A percentile compares a stretch with the other conserved stretches of the same genome.
Conservation (phyloP, 2,113 vertebrate species). For the Neolamprologus ventralis region DNA sequence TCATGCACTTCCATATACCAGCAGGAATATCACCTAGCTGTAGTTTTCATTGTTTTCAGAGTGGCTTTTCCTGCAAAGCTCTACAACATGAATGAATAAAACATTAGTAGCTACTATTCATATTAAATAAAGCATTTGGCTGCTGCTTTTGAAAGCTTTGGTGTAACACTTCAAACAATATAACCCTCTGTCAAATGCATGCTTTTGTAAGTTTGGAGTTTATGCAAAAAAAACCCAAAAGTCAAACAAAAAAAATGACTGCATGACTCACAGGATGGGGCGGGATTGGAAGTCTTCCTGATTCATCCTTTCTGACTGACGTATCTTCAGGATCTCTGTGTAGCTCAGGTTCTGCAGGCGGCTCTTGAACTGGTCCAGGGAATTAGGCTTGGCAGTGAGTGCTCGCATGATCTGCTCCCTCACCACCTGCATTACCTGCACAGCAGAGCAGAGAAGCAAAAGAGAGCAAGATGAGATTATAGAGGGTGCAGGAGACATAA, state of each 20-base stretch:
- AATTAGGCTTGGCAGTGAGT: constrained; percentile 96
- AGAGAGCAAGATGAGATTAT: not conserved
- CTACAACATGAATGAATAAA: not conserved
- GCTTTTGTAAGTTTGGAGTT: not conserved
- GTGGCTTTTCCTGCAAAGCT: not conserved
- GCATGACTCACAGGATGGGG: constrained; percentile 87
- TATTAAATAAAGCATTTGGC: not conserved
- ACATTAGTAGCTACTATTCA: not conserved
- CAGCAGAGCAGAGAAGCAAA: not conserved
- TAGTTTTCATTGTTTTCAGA: not conserved
- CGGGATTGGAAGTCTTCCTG: constrained; percentile 99
- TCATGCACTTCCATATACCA: not conserved
- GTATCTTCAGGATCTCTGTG: constrained; percentile 98
- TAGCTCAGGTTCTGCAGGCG: constrained; percentile 98
- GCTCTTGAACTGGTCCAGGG: constrained; percentile 98
- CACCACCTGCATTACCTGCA: constrained; percentile 98
- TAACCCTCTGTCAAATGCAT: not conserved
- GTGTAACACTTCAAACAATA: not conserved
- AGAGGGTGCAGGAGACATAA: not conserved
- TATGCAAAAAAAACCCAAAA: not conserved
- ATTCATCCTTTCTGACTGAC: constrained; percentile 99
- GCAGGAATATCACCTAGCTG: not conserved
- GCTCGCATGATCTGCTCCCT: constrained; percentile 99
- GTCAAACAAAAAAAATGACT: not conserved
- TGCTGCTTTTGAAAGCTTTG: not conserved